Conservation (phyloP, 2,797 vertebrate species). For the Perodicticus potto region DNA sequence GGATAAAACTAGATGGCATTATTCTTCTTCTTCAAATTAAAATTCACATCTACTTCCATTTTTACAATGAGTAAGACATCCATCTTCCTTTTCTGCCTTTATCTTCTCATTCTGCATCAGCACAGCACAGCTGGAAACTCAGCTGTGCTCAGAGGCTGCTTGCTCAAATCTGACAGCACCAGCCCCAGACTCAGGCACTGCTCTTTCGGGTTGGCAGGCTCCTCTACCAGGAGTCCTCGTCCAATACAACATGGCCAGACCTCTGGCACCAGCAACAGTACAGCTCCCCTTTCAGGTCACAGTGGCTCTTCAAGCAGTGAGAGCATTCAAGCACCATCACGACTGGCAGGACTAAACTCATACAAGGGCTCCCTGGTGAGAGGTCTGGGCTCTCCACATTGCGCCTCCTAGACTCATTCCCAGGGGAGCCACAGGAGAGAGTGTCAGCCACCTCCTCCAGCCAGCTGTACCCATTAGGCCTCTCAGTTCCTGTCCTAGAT, state of each 20-base stretch:
- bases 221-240: not conserved
- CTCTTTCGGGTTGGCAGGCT: not conserved
- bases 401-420: not conserved
- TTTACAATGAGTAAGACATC: fast-evolving
- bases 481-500: not conserved
- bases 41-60: not conserved
- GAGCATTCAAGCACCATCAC: fast-evolving
- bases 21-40: not conserved
- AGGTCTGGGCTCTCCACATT: not conserved
- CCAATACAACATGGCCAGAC: not conserved
- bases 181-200: not conserved
- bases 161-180: not conserved
- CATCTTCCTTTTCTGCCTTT: not conserved
- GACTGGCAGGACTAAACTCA: not conserved
- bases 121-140: not conserved
- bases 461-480: no score
- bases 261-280: not conserved
- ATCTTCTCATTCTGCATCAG: not conserved
- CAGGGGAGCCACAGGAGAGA: not conserved
- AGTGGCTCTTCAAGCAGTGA: not conserved
- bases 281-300: not conserved
- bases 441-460: not conserved
- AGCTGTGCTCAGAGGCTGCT: not conserved
- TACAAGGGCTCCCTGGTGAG: not conserved
- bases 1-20: not conserved